Evolutionary conservation across 2,888 invertebrate species (phyloP), one percentile per base, ranked within the genome.

Genomic region (Lydus trimaculatus): DNA sequence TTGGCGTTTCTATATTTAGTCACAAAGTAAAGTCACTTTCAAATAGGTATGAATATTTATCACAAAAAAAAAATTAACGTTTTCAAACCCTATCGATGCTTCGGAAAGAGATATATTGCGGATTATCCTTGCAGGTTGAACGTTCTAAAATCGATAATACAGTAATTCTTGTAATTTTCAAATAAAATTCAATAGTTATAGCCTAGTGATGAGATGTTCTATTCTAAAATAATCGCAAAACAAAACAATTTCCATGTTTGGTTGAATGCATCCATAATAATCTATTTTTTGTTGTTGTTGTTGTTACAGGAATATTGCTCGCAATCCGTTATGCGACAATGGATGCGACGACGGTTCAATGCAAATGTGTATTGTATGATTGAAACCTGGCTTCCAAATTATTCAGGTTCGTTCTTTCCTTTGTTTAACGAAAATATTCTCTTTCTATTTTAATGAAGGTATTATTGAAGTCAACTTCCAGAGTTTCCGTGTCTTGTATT

Each of bases 341-440:
- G 52, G 52, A 52, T 52, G 25, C 52, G 52, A 52, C 52, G 52
- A 28, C 62, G 23, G 17, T 25, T 33, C 61, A 56, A 61, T 61
- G 61, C 56, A 52, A 43, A 31, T n/a, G 36, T 64, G 67, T 64
- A 67, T 64, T 64, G 64, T 64, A 36, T 56, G 64, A 61, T 31
- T 59, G 65, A 76, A 76, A 75, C 73, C 75, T 76, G 76, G 76
- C 71, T 76, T 74, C 76, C 71, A 74, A 64, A 71, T 69, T 75
- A 69, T 76, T 72, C 66, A 74, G 76, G 76, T 76, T 69, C 65
- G 67, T 61, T 33, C 15, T 36, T 36, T 25, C 25, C 5, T 25
- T 52, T 25, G 11, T 52, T 23, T 52, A 7, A 23, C 20, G 9
- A 20, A 52, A 52, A 25, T 52, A 52, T 25, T 52, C 23, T 13